phyloP scores from a whole-genome alignment of 2,113 vertebrate genomes.

The Platysteira castanea region DNA sequence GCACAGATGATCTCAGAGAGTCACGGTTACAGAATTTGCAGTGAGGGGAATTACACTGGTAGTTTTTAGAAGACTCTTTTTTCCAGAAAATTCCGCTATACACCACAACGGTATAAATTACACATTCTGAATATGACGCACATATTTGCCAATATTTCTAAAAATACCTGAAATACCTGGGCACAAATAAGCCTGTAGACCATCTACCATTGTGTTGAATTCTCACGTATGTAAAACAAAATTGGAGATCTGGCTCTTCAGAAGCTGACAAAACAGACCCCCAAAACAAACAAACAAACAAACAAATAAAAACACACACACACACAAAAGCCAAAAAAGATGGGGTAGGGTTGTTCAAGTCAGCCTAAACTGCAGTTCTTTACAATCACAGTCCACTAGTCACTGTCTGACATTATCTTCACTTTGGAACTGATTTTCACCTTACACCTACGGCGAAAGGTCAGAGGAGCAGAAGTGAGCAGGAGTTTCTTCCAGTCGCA shows the following conservation, averaged over 20 bases:
- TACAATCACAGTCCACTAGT: not conserved
- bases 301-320: not conserved
- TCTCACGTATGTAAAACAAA: not conserved
- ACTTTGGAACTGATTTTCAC: not conserved
- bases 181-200: not conserved
- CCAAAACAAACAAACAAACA: not conserved
- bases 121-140: rapidly evolving
- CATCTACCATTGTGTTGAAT: not conserved
- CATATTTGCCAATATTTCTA: not conserved
- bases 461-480: not conserved
- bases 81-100: not conserved
- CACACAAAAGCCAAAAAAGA: not conserved
- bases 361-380: not conserved
- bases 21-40: rapidly evolving
- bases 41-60: not conserved
- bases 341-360: not conserved
- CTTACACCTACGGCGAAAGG: not conserved
- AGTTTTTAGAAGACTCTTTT: not conserved
- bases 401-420: not conserved
- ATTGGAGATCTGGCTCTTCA: not conserved
- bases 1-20: not conserved
- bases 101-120: not conserved
- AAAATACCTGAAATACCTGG: not conserved
- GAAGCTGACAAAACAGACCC: not conserved
- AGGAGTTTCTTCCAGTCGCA: not conserved